These are phyloP conservation scores for Temnothorax unifasciatus DNA, from an alignment of 2,888 invertebrate genomes.

Conservation along the genomic window DNA sequence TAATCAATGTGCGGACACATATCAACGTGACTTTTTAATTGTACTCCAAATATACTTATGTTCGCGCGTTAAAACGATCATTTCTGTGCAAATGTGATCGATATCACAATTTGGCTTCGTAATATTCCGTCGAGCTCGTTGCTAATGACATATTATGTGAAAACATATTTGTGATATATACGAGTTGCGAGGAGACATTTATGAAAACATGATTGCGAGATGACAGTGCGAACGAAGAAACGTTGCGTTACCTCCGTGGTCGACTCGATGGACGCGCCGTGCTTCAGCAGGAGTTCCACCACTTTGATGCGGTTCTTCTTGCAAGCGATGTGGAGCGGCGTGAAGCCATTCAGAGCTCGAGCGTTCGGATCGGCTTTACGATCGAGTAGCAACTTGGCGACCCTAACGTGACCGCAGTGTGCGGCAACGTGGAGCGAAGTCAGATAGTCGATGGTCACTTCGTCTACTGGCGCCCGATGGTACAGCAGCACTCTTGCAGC, in stretches of 20 bases:
- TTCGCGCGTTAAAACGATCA: constrained; percentile 25
- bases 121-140: constrained; percentile 14
- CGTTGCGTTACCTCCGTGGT: constrained; percentile 89
- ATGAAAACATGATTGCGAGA: constrained; percentile 40
- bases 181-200: constrained; percentile 42
- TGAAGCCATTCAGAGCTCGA: constrained; percentile 98
- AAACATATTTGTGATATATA: constrained; percentile 34
- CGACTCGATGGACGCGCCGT: constrained; percentile 94
- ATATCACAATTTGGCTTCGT: constrained; percentile 21
- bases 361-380: constrained; percentile 99
- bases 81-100: constrained; percentile 37
- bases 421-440: constrained; percentile 99
- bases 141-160: constrained; percentile 33
- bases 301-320: constrained; percentile 99
- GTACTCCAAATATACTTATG: background rate
- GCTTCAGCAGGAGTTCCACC: constrained; percentile 97
- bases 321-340: constrained; percentile 99
- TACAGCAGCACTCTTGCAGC: constrained; percentile 96
- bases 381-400: constrained; percentile 96
- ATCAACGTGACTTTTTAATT: constrained; percentile 29
- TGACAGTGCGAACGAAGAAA: constrained; percentile 18
- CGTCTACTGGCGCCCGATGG: constrained; percentile 99
- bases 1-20: constrained; percentile 8
- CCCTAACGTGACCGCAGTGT: constrained; percentile 97
- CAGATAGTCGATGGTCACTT: constrained; percentile 99